Percentiles rank a stretch among this genome's conserved stretches.
Evolutionary conservation across 2,113 vertebrate genomes (phyloP).

Genomic region (Phaetusa simplex): DNA sequence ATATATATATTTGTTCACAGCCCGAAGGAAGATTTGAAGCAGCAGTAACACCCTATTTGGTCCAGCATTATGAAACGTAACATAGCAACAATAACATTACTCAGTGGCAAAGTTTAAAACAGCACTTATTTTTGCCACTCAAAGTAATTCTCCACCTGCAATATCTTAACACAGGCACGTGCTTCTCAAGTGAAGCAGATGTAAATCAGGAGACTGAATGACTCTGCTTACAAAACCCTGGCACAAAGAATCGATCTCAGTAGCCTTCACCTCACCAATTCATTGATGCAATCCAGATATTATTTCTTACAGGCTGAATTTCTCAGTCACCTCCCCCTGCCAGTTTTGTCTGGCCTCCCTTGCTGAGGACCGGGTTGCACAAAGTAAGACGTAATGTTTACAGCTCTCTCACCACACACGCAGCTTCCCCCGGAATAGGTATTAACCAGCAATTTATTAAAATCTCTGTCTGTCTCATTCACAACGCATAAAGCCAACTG

Average conservation of each 20-base stretch:
- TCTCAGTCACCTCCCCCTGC: background rate
- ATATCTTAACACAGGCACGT: constrained; percentile 9
- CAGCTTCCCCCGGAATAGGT: accelerated
- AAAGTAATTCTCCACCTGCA: constrained; percentile 42
- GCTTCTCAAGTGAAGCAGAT: constrained; percentile 41
- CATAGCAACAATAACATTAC: constrained; percentile 25
- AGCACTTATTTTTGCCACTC: constrained; percentile 46
- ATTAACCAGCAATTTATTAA: background rate
- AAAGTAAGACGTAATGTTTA: background rate
- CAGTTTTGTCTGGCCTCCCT: background rate
- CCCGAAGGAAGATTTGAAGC: background rate
- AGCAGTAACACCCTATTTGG: background rate
- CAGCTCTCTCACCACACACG: background rate
- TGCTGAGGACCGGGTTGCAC: background rate
- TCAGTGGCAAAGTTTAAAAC: constrained; percentile 50
- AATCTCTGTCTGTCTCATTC: background rate
- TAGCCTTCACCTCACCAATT: constrained; percentile 17
- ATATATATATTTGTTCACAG: background rate
- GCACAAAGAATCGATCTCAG: constrained; percentile 13
- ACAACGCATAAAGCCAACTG: background rate
- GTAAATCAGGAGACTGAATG: constrained; percentile 32
- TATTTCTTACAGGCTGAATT: background rate
- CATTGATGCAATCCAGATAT: background rate
- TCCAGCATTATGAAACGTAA: constrained; percentile 20
- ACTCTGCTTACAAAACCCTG: constrained; percentile 13